Conservation (phyloP, 2,797 vertebrate genomes). For the Mastacembelus armatus region DNA sequence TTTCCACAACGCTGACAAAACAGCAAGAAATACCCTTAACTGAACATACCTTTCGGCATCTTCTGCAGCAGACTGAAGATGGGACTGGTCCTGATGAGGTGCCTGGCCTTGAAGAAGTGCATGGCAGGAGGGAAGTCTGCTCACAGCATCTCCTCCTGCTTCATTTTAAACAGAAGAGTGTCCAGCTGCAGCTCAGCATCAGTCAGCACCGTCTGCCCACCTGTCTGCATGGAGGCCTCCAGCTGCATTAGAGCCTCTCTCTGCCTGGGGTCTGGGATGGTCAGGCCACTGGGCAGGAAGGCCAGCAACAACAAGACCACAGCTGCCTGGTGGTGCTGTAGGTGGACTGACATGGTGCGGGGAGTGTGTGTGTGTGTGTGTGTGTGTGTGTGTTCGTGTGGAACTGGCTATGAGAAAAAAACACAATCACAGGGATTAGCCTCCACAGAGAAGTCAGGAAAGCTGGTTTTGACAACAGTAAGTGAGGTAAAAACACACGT, state of each 20-base stretch:
- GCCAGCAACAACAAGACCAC: slow-evolving; percentile 42
- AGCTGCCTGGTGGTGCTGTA: slow-evolving; percentile 56
- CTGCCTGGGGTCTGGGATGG: slow-evolving; percentile 75
- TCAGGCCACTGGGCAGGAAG: slow-evolving; percentile 18
- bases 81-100: slow-evolving; percentile 74
- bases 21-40: not conserved
- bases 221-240: slow-evolving; percentile 79
- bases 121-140: slow-evolving; percentile 87
- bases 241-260: slow-evolving; percentile 74
- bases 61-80: slow-evolving; percentile 80
- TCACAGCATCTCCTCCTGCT: slow-evolving; percentile 77
- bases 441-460: no score
- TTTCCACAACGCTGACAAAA: no score
- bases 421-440: not conserved
- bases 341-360: slow-evolving; percentile 20
- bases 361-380: no score
- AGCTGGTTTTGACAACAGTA: slow-evolving; percentile 1
- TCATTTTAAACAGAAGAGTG: slow-evolving; percentile 79
- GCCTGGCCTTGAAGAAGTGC: slow-evolving; percentile 92
- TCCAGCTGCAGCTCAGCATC: slow-evolving; percentile 80
- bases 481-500: not conserved
- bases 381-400: no score
- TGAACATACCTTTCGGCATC: slow-evolving; percentile 82
- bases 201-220: slow-evolving; percentile 81
- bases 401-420: not conserved